A percentile compares a stretch with the other conserved stretches of the same genome.
Conservation (phyloP, 2,888 invertebrate species). For the Dione juno region DNA sequence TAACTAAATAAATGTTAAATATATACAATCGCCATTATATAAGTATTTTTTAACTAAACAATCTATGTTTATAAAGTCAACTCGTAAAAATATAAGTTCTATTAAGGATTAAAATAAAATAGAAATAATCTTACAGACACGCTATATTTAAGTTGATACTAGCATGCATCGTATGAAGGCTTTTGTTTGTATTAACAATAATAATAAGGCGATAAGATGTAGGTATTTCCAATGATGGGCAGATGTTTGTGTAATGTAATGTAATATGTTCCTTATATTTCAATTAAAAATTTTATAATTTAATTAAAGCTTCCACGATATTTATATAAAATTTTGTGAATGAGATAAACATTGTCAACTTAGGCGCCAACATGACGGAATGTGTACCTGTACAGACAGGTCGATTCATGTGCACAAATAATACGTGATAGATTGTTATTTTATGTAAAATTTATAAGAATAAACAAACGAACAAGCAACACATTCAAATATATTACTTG, state of each 20-base stretch:
- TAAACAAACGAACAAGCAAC: slow-evolving; percentile 34
- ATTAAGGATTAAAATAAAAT: background rate
- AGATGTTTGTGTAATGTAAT: background rate
- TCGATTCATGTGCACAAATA: background rate
- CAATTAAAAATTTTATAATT: too few relatives aligned
- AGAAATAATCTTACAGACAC: background rate
- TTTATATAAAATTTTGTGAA: background rate
- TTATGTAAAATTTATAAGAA: slow-evolving; percentile 27
- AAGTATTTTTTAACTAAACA: too few relatives aligned
- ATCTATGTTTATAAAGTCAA: too few relatives aligned
- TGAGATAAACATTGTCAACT: background rate
- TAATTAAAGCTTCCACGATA: background rate
- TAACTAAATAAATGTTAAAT: background rate
- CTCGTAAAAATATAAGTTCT: too few relatives aligned
- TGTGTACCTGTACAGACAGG: background rate
- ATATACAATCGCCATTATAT: too few relatives aligned
- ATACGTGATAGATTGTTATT: background rate
- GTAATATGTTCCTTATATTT: background rate
- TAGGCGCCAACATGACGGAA: slow-evolving; percentile 17
- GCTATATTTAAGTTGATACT: background rate
- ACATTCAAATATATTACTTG: slow-evolving; percentile 32
- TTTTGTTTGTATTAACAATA: background rate
- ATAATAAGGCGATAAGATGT: background rate
- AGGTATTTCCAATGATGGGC: background rate
- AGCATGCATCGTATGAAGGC: background rate